Evolutionary conservation across 2,888 invertebrate genomes (phyloP), one percentile per base, ranked within the genome.

Genomic region (Drosophila formosana): DNA sequence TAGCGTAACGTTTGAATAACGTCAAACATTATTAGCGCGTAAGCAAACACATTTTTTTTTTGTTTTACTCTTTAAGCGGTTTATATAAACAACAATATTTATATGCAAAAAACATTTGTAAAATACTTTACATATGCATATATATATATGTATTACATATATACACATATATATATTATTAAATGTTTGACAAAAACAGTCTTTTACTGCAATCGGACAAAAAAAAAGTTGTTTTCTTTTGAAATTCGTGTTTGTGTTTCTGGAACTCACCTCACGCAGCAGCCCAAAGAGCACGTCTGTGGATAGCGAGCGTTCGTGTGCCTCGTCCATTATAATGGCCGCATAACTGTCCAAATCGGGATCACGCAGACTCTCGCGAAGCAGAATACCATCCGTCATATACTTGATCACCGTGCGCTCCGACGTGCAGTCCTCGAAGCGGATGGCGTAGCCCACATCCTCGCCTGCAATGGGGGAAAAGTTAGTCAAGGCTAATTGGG

Each of bases 301-400:
- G 70, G 98, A 99, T 4, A 99, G 94, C 0, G 99, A 99, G 1
- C 99, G 93, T 93, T 99, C 99, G 93, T 99, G 99, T 67, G 99
- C 99, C 93, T 99, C 99, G 93, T 99, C 99, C 99, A 99, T 99
- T 81, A 99, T 99, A 82, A 99, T 94, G 0, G 98, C 99, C 90
- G 98, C 97, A 93, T 99, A 99, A 91, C 98, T 95, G 92, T 99
- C 99, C 75, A 99, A 93, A 92, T 99, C 99, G 0, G 98, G 96
- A 90, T 99, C 99, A 0, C 99, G 93, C 18, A 99, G 94, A 56
- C 99, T 99, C 92, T 99, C 99, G 67, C 99, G 94, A 25, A 99
- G 94, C 49, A 99, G 93, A 88, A 99, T 99, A 93, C 99, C 99
- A 93, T 99, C 99, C 0, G 99, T 99, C 99, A 99, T 99, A 92